Base-by-base conservation (phyloP, 1,140 invertebrate genomes). In the Papilio xuthus region DNA sequence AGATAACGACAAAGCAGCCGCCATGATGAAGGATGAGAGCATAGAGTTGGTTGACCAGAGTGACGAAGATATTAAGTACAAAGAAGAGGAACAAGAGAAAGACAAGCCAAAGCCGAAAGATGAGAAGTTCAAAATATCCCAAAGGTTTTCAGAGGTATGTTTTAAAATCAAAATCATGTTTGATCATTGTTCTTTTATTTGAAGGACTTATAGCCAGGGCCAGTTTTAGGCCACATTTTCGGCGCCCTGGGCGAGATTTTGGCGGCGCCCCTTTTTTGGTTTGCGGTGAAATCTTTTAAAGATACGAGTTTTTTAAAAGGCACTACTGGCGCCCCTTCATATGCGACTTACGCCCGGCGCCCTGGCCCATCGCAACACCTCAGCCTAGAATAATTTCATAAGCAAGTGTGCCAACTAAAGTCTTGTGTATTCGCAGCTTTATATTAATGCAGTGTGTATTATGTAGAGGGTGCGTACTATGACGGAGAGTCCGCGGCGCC, bases 71-170 rank as follows among this genome's bases (percentile, higher is more conserved):
- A 83, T 89, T 20, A 93, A 92, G 50, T 92, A 92, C 72, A 92
- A 92, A 28, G 90, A 93, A 42, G 91, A 92, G 70, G 90, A 92
- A 79, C 88, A 88, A 41, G 92, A 94, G 75, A 93, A 93, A 69
- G 85, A 85, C 72, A 91, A 88, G 41, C 85, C 84, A 37, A 92
- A 92, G 79, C 81, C 83, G 13, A 63, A 63, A 8, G 88, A 93
- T 26, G 90, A 92, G 28, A 93, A 93, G 73, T 94, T 94, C 80
- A 93, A 93, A 79, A 89, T 94, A 80, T 92, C 92, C 1, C 91
- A 94, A 71, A 81, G 87, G 23, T 92, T 94, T 80, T 92, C 92
- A 10, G 92, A 94, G 83, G 92, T 93, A 77, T 74, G 60, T 53
- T 8, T 47, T 18, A 47, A 20, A 53, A 8, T 20, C 0, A 53